These are phyloP conservation scores for Macropis europaea DNA, from an alignment of 2,888 invertebrate species.

Conservation along the genomic window DNA sequence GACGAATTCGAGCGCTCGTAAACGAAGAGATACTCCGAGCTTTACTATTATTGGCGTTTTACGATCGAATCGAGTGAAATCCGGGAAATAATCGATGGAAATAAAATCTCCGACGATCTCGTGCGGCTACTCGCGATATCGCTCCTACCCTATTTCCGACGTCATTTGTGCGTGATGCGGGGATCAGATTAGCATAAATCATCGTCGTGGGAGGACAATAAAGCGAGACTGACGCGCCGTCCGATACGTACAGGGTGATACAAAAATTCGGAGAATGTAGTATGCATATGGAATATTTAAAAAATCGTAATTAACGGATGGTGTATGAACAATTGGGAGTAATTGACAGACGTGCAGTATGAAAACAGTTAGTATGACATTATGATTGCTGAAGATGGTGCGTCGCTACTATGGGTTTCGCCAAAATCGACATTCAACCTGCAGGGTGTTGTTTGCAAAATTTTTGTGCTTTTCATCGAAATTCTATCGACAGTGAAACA, in stretches of 20 bases:
- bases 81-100: neutral
- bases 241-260: constrained; percentile 1
- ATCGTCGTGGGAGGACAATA: constrained; percentile 75
- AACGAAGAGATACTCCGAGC: neutral
- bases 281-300: no score
- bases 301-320: no score
- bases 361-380: no score
- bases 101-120: neutral
- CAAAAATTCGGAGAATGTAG: no score
- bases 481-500: no score
- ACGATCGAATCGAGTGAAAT: neutral
- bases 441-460: no score
- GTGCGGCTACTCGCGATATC: neutral
- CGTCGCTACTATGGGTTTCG: no score
- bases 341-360: no score
- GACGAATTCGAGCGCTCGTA: constrained; percentile 4
- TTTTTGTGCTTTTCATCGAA: no score
- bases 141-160: constrained; percentile 65
- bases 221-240: constrained; percentile 44
- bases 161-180: constrained; percentile 56
- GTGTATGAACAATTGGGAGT: no score
- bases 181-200: constrained; percentile 73
- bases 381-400: no score
- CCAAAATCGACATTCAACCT: no score
- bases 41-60: neutral